Conservation (phyloP, 1,140 invertebrate genomes). For the Trigoniulus corallinus region DNA sequence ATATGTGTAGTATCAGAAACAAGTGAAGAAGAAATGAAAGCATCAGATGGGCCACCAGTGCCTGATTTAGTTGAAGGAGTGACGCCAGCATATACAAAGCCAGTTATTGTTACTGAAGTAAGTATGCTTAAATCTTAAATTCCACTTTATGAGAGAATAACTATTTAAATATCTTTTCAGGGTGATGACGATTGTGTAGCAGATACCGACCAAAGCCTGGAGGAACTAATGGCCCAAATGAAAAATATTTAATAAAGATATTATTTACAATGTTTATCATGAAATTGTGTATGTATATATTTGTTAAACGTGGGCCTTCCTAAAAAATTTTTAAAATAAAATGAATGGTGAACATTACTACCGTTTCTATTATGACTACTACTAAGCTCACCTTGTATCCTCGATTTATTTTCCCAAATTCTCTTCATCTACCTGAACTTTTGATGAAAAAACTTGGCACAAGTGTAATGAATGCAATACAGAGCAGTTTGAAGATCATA, state of each 20-base stretch:
- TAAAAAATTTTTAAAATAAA: too few relatives aligned
- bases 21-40: conserved; percentile 26
- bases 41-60: conserved; percentile 9
- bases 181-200: conserved; percentile 18
- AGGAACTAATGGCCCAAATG: conserved; percentile 80
- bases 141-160: too few relatives aligned
- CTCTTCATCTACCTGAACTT: conserved; percentile 2
- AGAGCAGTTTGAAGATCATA: conserved; percentile 32
- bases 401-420: too few relatives aligned
- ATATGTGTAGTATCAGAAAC: conserved; percentile 53
- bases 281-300: too few relatives aligned
- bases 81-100: conserved; percentile 44
- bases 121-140: not conserved
- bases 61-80: conserved; percentile 40
- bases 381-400: too few relatives aligned
- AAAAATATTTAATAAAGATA: conserved; percentile 55
- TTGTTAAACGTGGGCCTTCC: too few relatives aligned
- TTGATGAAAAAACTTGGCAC: conserved; percentile 25
- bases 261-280: too few relatives aligned
- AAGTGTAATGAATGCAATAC: conserved; percentile 32
- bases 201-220: conserved; percentile 40
- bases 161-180: conserved; percentile 17
- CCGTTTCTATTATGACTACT: too few relatives aligned
- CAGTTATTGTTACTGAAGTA: conserved; percentile 21
- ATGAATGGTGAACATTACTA: too few relatives aligned